Conservation (phyloP, 2,888 invertebrate species). For the Vanessa cardui region DNA sequence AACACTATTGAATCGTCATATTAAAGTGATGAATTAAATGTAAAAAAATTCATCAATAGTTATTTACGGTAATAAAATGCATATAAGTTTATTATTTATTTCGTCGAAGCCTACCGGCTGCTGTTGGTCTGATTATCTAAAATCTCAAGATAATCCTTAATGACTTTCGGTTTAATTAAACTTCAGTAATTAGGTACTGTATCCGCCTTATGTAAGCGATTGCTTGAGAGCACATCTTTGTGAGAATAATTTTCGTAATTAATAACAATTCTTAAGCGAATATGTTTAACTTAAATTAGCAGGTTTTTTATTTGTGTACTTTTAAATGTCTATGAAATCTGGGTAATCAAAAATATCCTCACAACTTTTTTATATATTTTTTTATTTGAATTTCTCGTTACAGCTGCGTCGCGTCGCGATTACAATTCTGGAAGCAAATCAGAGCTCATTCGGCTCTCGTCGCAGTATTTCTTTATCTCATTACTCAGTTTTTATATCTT, state of each 20-base stretch:
- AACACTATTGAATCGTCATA: no score
- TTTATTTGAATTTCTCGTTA: no score
- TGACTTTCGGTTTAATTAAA: conserved; percentile 27
- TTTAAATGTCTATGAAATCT: not conserved
- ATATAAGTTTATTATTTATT: not conserved
- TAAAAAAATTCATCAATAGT: no score
- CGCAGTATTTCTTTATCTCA: no score
- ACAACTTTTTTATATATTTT: no score
- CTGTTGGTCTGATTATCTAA: not conserved
- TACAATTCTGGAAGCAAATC: not conserved
- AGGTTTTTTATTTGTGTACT: not conserved
- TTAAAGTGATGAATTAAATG: no score
- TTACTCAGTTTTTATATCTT: no score
- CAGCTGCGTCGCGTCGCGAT: not conserved
- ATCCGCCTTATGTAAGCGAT: conserved; percentile 8
- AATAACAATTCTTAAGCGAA: not conserved
- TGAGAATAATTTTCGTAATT: not conserved
- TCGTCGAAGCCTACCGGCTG: not conserved
- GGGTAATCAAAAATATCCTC: no score
- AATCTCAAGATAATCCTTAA: conserved; percentile 16
- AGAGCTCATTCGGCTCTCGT: not conserved
- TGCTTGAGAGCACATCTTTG: not conserved
- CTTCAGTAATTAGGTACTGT: conserved; percentile 23
- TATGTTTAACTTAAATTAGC: not conserved
- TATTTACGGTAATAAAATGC: no score